Evolutionary conservation across 2,797 vertebrate species (phyloP).

Genomic region (Euphonia xanthogaster): DNA sequence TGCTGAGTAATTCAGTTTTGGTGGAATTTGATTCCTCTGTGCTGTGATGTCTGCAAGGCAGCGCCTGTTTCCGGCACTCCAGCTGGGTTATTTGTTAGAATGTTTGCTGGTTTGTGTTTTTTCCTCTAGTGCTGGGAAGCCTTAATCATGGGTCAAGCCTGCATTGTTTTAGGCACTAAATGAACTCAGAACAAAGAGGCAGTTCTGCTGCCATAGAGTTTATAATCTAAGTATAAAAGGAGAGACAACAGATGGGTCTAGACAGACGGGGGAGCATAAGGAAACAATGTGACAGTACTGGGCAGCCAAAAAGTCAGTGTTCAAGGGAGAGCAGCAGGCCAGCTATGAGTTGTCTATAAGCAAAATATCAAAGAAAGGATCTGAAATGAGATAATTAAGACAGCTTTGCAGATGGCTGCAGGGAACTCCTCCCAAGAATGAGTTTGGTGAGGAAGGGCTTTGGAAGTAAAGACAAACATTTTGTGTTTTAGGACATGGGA

Average conservation of each 20-base stretch:
- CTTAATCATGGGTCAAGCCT: slow-evolving; percentile 17
- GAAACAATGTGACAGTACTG: slow-evolving; percentile 40
- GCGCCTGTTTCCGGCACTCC: background rate
- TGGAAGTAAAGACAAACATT: background rate
- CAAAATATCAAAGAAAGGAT: background rate
- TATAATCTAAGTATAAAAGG: slow-evolving; percentile 31
- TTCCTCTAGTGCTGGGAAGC: background rate
- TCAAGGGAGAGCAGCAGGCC: slow-evolving; percentile 22
- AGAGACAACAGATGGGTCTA: slow-evolving; percentile 52
- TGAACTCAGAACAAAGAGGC: slow-evolving; percentile 29
- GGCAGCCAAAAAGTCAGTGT: slow-evolving; percentile 45
- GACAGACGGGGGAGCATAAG: slow-evolving; percentile 58
- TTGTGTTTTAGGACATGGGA: background rate
- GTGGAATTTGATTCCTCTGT: slow-evolving; percentile 27
- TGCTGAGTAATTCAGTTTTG: slow-evolving; percentile 23
- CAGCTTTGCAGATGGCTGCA: background rate
- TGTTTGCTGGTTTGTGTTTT: background rate
- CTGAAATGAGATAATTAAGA: slow-evolving; percentile 39
- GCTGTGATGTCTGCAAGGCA: background rate
- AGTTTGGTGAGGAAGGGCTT: background rate
- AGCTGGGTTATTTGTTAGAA: slow-evolving; percentile 39
- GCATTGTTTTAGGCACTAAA: slow-evolving; percentile 17
- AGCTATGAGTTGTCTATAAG: slow-evolving; percentile 20
- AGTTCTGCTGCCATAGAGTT: background rate
- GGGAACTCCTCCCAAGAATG: background rate